Evolutionary conservation across 2,888 invertebrate species (phyloP).

Genomic region (Aphodius granarius): DNA sequence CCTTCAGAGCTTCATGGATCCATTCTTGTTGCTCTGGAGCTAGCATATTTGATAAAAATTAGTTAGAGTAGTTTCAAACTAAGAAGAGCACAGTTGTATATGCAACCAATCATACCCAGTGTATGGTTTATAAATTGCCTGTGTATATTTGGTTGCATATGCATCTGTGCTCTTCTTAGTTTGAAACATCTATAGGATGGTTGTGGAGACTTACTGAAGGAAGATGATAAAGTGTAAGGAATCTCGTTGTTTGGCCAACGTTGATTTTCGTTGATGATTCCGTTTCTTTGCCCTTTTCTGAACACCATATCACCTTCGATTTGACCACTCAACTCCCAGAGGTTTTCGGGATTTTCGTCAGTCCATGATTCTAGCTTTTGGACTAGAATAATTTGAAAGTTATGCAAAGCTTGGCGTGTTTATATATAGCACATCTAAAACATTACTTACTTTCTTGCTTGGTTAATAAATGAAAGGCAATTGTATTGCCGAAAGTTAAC

Average conservation of each 20-base stretch:
- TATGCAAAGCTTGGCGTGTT: too few relatives aligned
- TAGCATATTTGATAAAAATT: neutral
- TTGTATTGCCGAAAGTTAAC: neutral
- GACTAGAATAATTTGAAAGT: too few relatives aligned
- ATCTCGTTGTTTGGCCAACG: constrained; percentile 26
- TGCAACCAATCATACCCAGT: too few relatives aligned
- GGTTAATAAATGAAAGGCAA: neutral
- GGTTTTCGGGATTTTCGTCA: constrained; percentile 29
- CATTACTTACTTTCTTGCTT: neutral
- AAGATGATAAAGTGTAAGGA: constrained; percentile 25
- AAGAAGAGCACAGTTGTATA: too few relatives aligned
- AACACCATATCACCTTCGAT: constrained; percentile 32
- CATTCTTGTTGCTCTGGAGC: constrained; percentile 5
- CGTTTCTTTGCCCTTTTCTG: constrained; percentile 23
- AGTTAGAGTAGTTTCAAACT: too few relatives aligned
- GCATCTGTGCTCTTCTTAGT: too few relatives aligned
- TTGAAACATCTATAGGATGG: neutral
- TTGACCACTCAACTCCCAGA: constrained; percentile 34
- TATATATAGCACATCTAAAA: too few relatives aligned
- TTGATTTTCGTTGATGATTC: constrained; percentile 17
- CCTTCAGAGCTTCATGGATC: constrained; percentile 19
- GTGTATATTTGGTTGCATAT: too few relatives aligned
- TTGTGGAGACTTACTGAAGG: constrained; percentile 21
- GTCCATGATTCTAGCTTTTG: constrained; percentile 22
- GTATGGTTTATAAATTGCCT: too few relatives aligned